phyloP scores from a whole-genome alignment of 2,888 invertebrate species.

The Syrphus vitripennis region DNA sequence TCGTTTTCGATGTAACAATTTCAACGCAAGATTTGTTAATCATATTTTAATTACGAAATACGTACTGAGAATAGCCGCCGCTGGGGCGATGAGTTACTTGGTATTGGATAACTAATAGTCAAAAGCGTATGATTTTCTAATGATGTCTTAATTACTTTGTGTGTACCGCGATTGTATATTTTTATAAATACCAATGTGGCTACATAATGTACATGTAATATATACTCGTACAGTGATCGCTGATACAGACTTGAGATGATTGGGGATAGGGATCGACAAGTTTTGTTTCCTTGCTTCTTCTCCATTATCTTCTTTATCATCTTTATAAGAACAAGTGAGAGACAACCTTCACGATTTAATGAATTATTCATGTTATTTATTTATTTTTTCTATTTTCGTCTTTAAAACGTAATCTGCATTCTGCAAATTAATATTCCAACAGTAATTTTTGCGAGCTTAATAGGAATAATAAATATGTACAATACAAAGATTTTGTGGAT shows the following conservation, averaged over 20 bases:
- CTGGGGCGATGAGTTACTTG: neutral
- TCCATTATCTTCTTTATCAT: conserved; percentile 9
- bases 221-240: conserved; percentile 3
- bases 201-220: neutral
- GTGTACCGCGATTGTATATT: conserved; percentile 36
- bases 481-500: too few species aligned
- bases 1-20: neutral
- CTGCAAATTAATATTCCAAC: too few species aligned
- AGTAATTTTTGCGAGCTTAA: too few species aligned
- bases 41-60: conserved; percentile 36
- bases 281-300: conserved; percentile 39
- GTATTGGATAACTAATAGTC: neutral
- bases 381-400: neutral
- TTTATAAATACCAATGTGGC: neutral
- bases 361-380: conserved; percentile 45
- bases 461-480: too few species aligned
- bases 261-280: conserved; percentile 27
- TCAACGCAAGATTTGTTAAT: neutral
- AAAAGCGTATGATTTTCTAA: conserved; percentile 36
- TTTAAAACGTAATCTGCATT: neutral
- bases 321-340: conserved; percentile 23
- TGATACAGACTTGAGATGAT: conserved; percentile 19
- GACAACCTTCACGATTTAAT: conserved; percentile 6
- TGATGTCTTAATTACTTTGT: conserved; percentile 61
- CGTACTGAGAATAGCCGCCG: conserved; percentile 8